phyloP scores from a whole-genome alignment of 2,113 vertebrate genomes.

The Trematomus loennbergii region DNA sequence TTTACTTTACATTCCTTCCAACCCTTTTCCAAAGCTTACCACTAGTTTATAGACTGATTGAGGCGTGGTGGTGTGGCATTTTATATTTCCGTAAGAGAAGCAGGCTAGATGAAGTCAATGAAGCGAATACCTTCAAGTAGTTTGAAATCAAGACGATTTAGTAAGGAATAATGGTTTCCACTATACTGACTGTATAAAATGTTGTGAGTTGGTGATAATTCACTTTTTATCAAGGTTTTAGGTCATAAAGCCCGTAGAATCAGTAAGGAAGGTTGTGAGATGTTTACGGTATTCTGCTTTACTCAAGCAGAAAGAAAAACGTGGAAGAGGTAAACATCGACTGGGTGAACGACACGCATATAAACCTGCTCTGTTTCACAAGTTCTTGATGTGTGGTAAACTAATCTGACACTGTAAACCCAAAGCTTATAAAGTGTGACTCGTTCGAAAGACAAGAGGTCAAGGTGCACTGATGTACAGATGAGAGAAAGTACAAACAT shows the following conservation, averaged over 20 bases:
- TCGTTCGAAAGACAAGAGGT: constrained; percentile 1
- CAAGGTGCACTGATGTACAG: background rate
- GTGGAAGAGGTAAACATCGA: background rate
- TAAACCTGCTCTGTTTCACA: constrained; percentile 7
- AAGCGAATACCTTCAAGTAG: constrained; percentile 6
- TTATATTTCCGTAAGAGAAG: background rate
- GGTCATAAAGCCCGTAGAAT: background rate
- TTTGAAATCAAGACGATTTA: background rate
- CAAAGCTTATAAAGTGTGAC: constrained; percentile 13
- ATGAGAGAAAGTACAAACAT: constrained; percentile 45
- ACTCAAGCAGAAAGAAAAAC: background rate
- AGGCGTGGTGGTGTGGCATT: background rate
- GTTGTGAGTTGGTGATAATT: background rate
- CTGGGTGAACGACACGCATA: too few species aligned
- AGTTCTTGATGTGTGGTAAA: constrained; percentile 40
- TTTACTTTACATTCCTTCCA: constrained; percentile 1
- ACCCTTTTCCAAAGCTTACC: background rate
- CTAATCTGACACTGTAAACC: constrained; percentile 41
- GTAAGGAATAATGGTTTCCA: background rate
- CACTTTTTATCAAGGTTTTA: background rate
- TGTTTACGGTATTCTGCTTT: background rate
- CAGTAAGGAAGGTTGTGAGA: background rate
- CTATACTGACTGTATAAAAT: background rate
- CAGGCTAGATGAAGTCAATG: background rate
- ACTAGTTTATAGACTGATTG: background rate